Evolutionary conservation across 2,888 invertebrate genomes (phyloP), one percentile per base, ranked within the genome.

Genomic region (Boloria selene): DNA sequence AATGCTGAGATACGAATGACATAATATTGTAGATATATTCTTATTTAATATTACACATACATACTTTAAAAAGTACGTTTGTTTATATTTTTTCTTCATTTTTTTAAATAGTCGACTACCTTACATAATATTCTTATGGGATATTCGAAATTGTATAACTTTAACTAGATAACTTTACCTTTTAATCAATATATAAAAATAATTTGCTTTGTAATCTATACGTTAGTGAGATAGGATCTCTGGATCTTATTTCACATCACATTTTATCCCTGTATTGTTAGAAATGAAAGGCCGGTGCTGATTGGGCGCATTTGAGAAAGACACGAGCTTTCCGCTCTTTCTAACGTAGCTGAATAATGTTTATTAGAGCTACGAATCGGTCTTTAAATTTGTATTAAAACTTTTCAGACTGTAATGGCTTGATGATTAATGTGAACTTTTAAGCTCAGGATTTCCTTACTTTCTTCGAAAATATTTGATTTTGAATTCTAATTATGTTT

Each of bases 221-320:
- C 13, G 17, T 38, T 38, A 59, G 59, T 59, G 49, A 31, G 18
- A 59, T 50, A 49, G 49, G 31, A 50, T 38, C 31, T 50, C 18
- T 50, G 18, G 76, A 72, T 73, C 77, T 72, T 75, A 77, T 76
- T 77, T 76, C 75, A 71, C 65, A 74, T 76, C 75, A 71, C 65
- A 74, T 79, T 76, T 76, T 72, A 73, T 73, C 74, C 68, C 61
- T 55, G 64, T 54, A 67, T 71, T 73, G 70, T 73, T 68, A 69
- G 64, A 70, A 73, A 76, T 76, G 72, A 75, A 75, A 75, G 73
- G 70, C 69, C 74, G 71, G 71, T 66, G 64, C 73, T 77, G 77
- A 77, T 78, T 76, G 77, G 78, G 71, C 72, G 74, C 72, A 74
- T 76, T 77, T 76, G 75, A 75, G 71, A 74, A 77, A 73, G 72